Conservation (phyloP, 2,888 invertebrate species). For the Dioctria linearis region DNA sequence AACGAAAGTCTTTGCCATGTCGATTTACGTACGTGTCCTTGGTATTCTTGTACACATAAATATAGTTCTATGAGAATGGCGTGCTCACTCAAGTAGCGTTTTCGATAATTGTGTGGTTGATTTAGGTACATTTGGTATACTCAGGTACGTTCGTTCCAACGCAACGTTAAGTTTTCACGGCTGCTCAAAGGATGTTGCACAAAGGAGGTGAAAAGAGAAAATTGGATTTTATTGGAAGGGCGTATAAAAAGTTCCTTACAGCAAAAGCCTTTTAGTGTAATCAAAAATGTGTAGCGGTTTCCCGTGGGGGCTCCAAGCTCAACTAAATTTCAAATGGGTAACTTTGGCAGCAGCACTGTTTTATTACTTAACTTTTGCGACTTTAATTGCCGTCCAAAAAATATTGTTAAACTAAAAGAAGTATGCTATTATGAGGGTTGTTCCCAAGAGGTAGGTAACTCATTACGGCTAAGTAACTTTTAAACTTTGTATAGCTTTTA, state of each 20-base stretch:
- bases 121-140: no score
- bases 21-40: no score
- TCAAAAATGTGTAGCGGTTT: not conserved
- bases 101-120: no score
- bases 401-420: not conserved
- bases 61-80: no score
- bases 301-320: not conserved
- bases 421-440: not conserved
- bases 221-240: no score
- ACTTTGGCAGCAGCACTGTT: constrained; percentile 5
- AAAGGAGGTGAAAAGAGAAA: no score
- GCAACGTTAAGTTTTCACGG: not conserved
- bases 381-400: constrained; percentile 6
- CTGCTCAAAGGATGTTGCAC: not conserved
- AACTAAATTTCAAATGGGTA: not conserved
- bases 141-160: no score
- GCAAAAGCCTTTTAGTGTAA: constrained; percentile 9
- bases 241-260: not conserved
- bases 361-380: constrained; percentile 7
- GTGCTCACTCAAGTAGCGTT: no score
- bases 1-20: no score
- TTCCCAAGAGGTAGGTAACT: not conserved
- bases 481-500: not conserved
- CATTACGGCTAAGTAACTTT: not conserved
- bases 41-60: no score